Evolutionary conservation across 2,797 vertebrate genomes (phyloP).

Genomic region (Hephaestus fuliginosus): DNA sequence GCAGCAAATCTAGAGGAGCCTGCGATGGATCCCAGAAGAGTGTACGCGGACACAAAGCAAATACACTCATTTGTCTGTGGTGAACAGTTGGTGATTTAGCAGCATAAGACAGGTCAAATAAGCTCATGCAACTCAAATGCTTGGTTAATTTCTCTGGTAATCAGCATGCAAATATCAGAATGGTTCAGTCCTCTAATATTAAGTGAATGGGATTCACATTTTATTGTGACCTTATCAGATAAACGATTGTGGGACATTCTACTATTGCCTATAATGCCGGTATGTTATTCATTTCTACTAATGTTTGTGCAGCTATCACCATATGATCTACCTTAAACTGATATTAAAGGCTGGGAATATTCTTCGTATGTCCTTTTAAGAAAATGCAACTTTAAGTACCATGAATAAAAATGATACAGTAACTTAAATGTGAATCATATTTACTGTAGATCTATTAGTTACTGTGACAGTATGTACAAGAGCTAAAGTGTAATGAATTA

Average conservation of each 20-base stretch:
- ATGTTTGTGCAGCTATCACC: conserved; percentile 29
- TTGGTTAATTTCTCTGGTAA: conserved; percentile 30
- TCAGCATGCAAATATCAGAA: conserved; percentile 30
- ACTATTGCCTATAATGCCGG: conserved; percentile 9
- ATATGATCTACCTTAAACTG: conserved; percentile 33
- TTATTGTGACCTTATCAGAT: neutral
- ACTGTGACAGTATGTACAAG: neutral
- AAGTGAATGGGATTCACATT: conserved; percentile 15
- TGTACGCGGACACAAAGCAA: conserved; percentile 12
- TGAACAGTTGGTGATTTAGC: conserved; percentile 4
- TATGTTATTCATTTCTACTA: conserved; percentile 16
- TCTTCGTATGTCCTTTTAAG: neutral
- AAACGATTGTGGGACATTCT: neutral
- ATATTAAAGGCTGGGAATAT: neutral
- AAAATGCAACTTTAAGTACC: neutral
- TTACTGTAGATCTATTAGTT: conserved; percentile 17
- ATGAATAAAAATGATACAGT: neutral
- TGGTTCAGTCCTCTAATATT: conserved; percentile 17
- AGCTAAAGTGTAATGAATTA: conserved; percentile 12
- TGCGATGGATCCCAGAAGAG: conserved; percentile 15
- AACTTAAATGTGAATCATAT: conserved; percentile 9
- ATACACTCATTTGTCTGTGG: conserved; percentile 5
- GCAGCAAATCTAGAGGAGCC: conserved; percentile 88
- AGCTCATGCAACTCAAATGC: conserved; percentile 25
- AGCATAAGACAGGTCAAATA: conserved; percentile 14